These are phyloP conservation scores for Netelia virgata DNA, from an alignment of 2,888 invertebrate genomes.

Conservation along the genomic window DNA sequence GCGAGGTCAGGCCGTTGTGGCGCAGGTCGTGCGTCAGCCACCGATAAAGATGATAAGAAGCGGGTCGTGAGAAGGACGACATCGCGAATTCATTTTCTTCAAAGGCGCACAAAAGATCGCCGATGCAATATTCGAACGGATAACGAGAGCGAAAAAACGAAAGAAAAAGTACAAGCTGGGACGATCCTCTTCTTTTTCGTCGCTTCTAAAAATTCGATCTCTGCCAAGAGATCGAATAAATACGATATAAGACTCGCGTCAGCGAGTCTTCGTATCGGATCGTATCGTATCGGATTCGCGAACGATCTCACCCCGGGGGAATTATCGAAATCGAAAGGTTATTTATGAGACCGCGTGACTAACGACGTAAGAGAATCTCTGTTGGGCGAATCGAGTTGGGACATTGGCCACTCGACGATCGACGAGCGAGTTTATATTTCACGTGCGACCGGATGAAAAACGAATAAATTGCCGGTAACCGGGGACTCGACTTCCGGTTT, in stretches of 20 bases:
- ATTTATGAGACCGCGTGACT: neutral
- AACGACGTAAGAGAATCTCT: neutral
- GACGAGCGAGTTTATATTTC: neutral
- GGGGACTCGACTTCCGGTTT: neutral
- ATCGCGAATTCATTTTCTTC: constrained; percentile 28
- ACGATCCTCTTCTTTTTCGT: neutral
- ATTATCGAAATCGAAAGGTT: neutral
- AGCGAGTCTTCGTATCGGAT: neutral
- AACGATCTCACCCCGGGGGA: neutral
- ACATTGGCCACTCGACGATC: neutral
- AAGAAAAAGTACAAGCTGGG: neutral
- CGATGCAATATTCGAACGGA: neutral
- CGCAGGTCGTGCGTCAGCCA: constrained; percentile 55
- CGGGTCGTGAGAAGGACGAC: constrained; percentile 38
- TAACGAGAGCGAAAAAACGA: neutral
- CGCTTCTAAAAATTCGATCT: neutral
- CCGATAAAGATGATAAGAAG: constrained; percentile 62
- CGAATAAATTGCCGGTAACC: neutral
- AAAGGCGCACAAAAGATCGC: constrained; percentile 1
- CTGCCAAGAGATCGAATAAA: too few relatives aligned
- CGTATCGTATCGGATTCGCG: neutral
- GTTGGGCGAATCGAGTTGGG: neutral
- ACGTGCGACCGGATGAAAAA: too few relatives aligned
- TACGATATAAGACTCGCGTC: too few relatives aligned
- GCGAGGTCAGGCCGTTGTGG: constrained; percentile 51